Evolutionary conservation across 2,797 vertebrate genomes (phyloP).

Genomic region (Sebastes minor): DNA sequence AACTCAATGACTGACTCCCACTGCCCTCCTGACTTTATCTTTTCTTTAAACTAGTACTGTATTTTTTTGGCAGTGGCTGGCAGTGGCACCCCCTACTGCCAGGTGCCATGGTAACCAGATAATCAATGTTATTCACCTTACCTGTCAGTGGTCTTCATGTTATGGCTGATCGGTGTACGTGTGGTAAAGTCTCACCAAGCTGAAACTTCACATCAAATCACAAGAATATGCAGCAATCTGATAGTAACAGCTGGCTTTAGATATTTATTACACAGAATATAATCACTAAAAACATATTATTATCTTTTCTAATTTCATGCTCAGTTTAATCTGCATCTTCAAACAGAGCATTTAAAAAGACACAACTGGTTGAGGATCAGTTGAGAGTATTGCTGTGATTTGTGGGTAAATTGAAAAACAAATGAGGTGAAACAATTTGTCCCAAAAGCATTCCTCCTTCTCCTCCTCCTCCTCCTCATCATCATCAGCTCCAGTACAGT

Average conservation of each 20-base stretch:
- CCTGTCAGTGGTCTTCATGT: too few species aligned
- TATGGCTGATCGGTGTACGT: too few species aligned
- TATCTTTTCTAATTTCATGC: slow-evolving; percentile 19
- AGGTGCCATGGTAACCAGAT: too few species aligned
- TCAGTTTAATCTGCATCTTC: not conserved
- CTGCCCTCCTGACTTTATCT: slow-evolving; percentile 36
- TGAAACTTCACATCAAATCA: too few species aligned
- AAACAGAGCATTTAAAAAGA: not conserved
- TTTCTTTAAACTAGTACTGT: slow-evolving; percentile 81
- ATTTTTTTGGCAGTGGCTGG: slow-evolving; percentile 28
- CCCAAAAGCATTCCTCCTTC: not conserved
- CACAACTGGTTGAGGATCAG: not conserved
- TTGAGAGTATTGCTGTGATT: slow-evolving; percentile 4
- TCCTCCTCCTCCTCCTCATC: too few species aligned
- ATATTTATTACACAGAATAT: not conserved
- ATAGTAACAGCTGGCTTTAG: not conserved
- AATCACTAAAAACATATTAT: not conserved
- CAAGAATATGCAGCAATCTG: not conserved
- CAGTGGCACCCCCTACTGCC: too few species aligned
- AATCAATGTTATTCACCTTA: too few species aligned
- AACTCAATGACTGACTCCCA: slow-evolving; percentile 61
- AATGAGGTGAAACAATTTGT: slow-evolving; percentile 11
- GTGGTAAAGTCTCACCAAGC: too few species aligned
- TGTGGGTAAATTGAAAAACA: not conserved
- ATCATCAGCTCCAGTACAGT: too few species aligned